These are phyloP conservation scores for Coregonus suidteri DNA, from an alignment of 2,797 vertebrate species.

Conservation along the genomic window DNA sequence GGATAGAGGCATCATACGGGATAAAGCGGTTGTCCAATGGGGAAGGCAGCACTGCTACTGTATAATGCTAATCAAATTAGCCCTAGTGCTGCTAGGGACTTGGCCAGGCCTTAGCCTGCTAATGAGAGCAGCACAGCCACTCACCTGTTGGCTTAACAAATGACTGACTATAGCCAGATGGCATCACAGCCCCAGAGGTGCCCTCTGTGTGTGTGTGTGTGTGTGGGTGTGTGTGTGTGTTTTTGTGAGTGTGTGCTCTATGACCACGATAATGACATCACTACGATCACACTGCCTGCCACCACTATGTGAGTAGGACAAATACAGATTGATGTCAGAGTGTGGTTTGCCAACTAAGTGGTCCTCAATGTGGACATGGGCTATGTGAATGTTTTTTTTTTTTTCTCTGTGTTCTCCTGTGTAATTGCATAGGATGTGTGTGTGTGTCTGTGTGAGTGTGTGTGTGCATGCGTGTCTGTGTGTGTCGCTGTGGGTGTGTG, in stretches of 20 bases:
- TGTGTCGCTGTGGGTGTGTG: not conserved
- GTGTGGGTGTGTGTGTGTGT: constrained; percentile 4
- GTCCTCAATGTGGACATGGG: not conserved
- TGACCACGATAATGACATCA: not conserved
- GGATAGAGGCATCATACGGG: not conserved
- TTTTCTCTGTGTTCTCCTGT: not conserved
- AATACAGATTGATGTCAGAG: not conserved
- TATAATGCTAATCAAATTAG: too few relatives aligned
- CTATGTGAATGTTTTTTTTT: not conserved
- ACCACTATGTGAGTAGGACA: not conserved
- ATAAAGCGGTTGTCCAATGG: too few relatives aligned
- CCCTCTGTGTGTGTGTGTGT: not conserved
- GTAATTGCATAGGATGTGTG: not conserved
- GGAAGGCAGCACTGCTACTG: not conserved
- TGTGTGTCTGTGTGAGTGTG: not conserved
- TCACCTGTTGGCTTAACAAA: too few relatives aligned
- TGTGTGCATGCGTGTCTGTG: constrained; percentile 1
- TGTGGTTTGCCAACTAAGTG: not conserved
- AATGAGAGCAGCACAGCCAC: too few relatives aligned
- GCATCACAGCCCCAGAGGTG: too few relatives aligned
- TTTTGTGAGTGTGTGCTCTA: not conserved
- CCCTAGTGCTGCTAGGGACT: too few relatives aligned
- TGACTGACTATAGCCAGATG: too few relatives aligned
- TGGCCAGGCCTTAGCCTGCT: too few relatives aligned
- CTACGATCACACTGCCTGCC: not conserved